Conservation (phyloP, 2,797 vertebrate species). For the Alca torda region DNA sequence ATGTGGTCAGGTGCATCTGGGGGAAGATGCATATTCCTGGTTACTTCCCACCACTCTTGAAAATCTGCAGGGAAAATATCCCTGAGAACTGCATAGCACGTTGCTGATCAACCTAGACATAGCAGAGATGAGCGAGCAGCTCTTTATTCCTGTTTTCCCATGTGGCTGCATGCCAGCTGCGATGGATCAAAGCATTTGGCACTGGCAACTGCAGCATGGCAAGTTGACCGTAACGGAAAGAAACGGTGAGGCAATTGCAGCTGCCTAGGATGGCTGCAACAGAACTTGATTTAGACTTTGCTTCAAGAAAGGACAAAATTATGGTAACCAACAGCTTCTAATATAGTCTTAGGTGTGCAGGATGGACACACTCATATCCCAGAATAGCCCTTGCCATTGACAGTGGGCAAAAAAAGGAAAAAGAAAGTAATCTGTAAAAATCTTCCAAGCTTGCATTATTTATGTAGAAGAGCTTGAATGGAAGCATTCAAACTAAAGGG, state of each 20-base stretch:
- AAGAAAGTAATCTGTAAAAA: not conserved
- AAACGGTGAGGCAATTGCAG: not conserved
- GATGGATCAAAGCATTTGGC: not conserved
- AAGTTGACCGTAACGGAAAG: not conserved
- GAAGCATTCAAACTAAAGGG: not conserved
- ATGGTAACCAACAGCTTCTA: not conserved
- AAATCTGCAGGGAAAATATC: not conserved
- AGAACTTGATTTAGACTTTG: not conserved
- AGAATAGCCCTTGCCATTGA: not conserved
- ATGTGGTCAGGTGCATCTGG: not conserved
- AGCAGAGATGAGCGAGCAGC: not conserved
- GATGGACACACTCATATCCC: not conserved
- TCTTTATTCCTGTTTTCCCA: not conserved
- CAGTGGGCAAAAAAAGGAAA: fast-evolving
- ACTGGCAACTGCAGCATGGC: not conserved
- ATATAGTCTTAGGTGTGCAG: not conserved
- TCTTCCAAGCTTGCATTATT: not conserved
- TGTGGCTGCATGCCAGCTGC: not conserved
- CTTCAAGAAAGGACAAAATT: not conserved
- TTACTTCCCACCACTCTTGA: not conserved
- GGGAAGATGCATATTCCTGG: not conserved
- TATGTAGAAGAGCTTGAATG: not conserved
- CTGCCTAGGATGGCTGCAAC: not conserved
- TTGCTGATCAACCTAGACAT: not conserved
- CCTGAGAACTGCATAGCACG: not conserved